These are phyloP conservation scores for Oithona nana DNA, from an alignment of 2,888 invertebrate genomes.

Conservation along the genomic window DNA sequence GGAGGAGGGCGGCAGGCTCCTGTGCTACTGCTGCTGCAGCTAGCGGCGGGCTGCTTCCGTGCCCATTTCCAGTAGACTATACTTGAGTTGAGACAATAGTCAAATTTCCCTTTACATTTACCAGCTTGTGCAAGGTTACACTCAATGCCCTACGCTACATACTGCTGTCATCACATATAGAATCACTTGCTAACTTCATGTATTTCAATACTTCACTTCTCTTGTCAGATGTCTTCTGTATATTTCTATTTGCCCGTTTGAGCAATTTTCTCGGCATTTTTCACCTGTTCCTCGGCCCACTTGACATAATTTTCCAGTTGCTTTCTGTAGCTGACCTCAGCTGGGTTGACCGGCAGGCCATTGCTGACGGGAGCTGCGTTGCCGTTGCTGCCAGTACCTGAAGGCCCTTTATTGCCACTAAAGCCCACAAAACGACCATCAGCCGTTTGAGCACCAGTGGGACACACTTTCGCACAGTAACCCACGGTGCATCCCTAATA, in stretches of 20 bases:
- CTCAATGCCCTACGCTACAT: too few species aligned
- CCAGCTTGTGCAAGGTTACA: too few species aligned
- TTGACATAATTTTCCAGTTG: constrained; percentile 5
- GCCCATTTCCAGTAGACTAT: too few species aligned
- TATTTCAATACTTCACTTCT: background rate
- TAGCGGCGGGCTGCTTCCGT: too few species aligned
- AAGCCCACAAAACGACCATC: background rate
- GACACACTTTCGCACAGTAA: constrained; percentile 11
- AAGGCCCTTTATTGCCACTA: constrained; percentile 9
- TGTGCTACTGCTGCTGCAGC: too few species aligned
- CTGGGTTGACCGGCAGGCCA: constrained; percentile 14
- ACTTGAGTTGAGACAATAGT: too few species aligned
- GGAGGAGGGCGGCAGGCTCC: too few species aligned
- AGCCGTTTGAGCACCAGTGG: constrained; percentile 8
- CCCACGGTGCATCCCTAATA: constrained; percentile 14
- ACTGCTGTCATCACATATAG: too few species aligned
- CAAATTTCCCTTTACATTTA: too few species aligned
- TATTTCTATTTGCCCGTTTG: background rate
- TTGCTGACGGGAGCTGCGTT: background rate
- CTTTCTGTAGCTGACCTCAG: constrained; percentile 13
- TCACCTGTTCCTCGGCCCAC: constrained; percentile 2
- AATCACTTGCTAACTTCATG: too few species aligned
- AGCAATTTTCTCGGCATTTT: background rate
- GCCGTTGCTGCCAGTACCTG: background rate
- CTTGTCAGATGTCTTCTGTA: background rate